Evolutionary conservation across 1,140 invertebrate species (phyloP), one percentile per base, ranked within the genome.

Genomic region (Cotesia typhae): DNA sequence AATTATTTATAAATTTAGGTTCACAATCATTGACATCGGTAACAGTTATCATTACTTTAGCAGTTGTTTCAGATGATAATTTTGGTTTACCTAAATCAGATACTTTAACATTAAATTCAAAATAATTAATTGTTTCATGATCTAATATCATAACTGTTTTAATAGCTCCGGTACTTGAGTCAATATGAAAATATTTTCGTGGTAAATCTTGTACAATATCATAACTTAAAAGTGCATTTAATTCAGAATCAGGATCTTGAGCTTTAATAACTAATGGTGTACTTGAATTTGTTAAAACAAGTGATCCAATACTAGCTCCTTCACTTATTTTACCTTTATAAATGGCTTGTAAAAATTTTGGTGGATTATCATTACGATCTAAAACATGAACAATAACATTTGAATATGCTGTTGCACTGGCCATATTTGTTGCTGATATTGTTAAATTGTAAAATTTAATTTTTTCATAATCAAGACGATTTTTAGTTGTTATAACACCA

Each of bases 161-260:
- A 63, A 98, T 92, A 9, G 96, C 95, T 51, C 96, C 95, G 7
- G 96, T 98, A 73, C 91, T 94, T 1, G 94, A 91, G 84, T 98
- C 95, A 72, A 98, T 93, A 77, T 91, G 91, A 82, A 98, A 98
- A 80, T 92, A 93, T 69, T 90, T 90, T 74, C 89, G 89, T 6
- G 89, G 93, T 74, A 89, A 85, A 74, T 89, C 90, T 80, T 96
- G 95, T 52, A 95, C 88, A 76, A 98, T 96, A 79, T 94, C 92
- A 84, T 94, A 98, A 76, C 92, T 91, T 20, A 98, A 86, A 75
- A 95, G 87, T 9, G 93, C 91, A 87, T 98, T 96, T 10, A 93
- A 86, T 79, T 94, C 92, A 9, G 92, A 92, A 85, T 97, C 95
- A 3, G 89, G 90, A 80, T 96, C 94, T 71, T 90, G 90, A 0